A percentile compares a stretch with the other conserved stretches of the same genome.
Evolutionary conservation across 2,888 invertebrate species (phyloP).

Genomic region (Himalopsyche kuldschensis): DNA sequence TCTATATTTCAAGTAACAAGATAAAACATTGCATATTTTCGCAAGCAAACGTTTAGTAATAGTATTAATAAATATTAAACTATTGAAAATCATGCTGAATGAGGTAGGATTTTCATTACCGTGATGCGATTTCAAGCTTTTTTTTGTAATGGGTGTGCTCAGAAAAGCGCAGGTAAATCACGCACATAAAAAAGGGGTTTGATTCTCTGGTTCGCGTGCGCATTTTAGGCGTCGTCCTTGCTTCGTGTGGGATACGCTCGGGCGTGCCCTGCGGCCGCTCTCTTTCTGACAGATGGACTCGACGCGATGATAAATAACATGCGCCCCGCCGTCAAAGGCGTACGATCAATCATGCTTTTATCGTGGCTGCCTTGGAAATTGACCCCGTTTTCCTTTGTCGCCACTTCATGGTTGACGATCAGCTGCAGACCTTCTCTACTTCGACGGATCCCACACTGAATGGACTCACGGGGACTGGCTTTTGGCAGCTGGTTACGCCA

Average conservation of each 20-base stretch:
- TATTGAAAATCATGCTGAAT: too few relatives aligned
- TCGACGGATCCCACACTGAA: background rate
- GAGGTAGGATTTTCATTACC: background rate
- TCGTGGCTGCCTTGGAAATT: slow-evolving; percentile 25
- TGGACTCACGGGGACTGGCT: background rate
- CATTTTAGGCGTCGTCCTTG: background rate
- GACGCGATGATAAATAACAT: slow-evolving; percentile 32
- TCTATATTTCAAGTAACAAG: too few relatives aligned
- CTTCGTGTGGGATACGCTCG: background rate
- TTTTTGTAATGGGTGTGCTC: background rate
- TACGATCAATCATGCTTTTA: slow-evolving; percentile 38
- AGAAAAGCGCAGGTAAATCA: background rate
- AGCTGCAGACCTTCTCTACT: background rate
- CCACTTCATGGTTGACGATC: background rate
- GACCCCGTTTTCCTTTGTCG: slow-evolving; percentile 27
- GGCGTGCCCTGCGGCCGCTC: background rate
- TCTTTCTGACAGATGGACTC: slow-evolving; percentile 26
- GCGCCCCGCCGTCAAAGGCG: slow-evolving; percentile 10
- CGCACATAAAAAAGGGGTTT: background rate
- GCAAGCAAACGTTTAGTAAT: too few relatives aligned
- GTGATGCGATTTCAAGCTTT: background rate
- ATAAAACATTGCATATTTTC: too few relatives aligned
- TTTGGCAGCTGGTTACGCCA: background rate
- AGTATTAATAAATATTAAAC: too few relatives aligned
- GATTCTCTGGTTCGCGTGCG: background rate